Conservation (phyloP, 92 coral and sea anemone species). For the Paragorgia papillata region DNA sequence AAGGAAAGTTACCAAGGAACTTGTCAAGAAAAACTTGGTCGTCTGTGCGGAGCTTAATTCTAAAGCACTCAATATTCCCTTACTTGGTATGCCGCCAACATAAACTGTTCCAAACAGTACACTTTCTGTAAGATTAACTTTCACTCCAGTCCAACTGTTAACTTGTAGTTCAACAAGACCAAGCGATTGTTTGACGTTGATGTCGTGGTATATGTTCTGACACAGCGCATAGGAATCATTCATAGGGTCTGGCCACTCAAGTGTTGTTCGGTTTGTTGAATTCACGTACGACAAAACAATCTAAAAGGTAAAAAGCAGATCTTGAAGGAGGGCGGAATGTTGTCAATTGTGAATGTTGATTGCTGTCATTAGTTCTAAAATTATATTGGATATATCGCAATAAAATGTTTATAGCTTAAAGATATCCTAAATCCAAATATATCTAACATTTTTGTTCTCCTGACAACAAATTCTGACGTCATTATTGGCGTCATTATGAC, state of each 20-base stretch:
- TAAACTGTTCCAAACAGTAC: slow-evolving; percentile 72
- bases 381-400: too few species aligned
- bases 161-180: slow-evolving; percentile 61
- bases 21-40: too few species aligned
- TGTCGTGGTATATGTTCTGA: slow-evolving; percentile 78
- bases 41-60: too few species aligned
- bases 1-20: too few species aligned
- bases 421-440: too few species aligned
- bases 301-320: slow-evolving; percentile 42
- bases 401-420: too few species aligned
- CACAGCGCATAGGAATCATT: slow-evolving; percentile 86
- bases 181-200: slow-evolving; percentile 53
- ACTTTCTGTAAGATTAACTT: slow-evolving; percentile 41
- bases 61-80: too few species aligned
- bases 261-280: slow-evolving; percentile 51
- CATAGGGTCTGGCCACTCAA: slow-evolving; percentile 78
- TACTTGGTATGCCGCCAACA: slow-evolving; percentile 95
- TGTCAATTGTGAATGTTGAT: neutral
- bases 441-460: too few species aligned
- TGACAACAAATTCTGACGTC: too few species aligned
- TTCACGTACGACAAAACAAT: slow-evolving; percentile 63
- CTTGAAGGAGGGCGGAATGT: too few species aligned
- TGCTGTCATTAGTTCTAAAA: too few species aligned
- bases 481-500: too few species aligned
- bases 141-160: slow-evolving; percentile 53